Base-by-base conservation (phyloP, 35 echinoderm and acorn worm genomes). In the Hemicentrotus pulcherrimus region DNA sequence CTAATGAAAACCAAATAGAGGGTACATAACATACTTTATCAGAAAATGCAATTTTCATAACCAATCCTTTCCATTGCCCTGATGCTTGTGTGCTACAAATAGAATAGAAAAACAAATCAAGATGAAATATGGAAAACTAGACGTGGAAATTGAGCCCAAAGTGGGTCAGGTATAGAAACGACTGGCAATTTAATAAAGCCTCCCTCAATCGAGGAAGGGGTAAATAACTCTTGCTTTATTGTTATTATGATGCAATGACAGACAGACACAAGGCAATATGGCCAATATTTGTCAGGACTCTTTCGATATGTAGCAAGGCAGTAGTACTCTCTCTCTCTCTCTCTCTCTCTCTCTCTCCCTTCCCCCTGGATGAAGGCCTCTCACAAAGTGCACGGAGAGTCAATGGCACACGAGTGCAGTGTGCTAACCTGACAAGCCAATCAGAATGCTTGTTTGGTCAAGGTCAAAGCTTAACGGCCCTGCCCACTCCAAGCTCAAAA, bases 401-500 rank as follows among this genome's bases (percentile, higher is more conserved):
- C 88, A 90, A 90, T 47, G 88, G 88, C 88, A 90, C 88, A 47
- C 32, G 88, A 90, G 88, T 90, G 88, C 33, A 90, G 88, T 45
- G 88, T 47, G 88, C 88, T 47, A 47, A 33, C 88, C 32, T 28
- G 31, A 33, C 46, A 33, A 45, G 32, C 88, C 88, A 47, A 90
- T 90, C 88, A 90, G 32, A 90, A 90, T 90, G 88, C 88, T 18
- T 33, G 32, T 30, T 90, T 47, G 88, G 88, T 90, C 88, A 90
- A 90, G 88, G 88, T 47, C 88, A 90, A 33, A 90, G n/a, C 88
- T 45, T 45, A 18, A 31, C 88, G 46, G 32, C 32, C 88, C 32
- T 47, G 46, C 88, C 32, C 33, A 90, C 88, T 45, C 88, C 12
- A 22, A 19, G 88, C 88, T 90, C 88, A 90, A 47, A 9, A 47